These are phyloP conservation scores for Agrypnia vestita DNA, from an alignment of 1,140 invertebrate genomes.

Conservation along the genomic window DNA sequence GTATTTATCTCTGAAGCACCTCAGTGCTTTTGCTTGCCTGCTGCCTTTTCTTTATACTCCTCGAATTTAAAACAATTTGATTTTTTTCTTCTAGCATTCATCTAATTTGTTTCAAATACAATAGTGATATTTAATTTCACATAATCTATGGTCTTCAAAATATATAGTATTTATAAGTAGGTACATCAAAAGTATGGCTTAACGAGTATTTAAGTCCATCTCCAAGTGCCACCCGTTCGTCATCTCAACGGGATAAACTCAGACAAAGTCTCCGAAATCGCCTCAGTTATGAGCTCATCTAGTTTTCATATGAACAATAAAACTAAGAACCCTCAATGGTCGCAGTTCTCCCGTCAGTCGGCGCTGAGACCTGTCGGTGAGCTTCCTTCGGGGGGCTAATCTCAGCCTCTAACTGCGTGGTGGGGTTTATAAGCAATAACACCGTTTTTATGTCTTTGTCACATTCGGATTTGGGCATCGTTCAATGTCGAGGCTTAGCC, in stretches of 20 bases:
- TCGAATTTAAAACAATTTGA: too few relatives aligned
- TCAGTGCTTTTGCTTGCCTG: too few relatives aligned
- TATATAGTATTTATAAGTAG: too few relatives aligned
- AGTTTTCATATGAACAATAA: slow-evolving; percentile 55
- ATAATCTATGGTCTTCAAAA: too few relatives aligned
- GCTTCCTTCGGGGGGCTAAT: neutral
- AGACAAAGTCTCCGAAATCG: slow-evolving; percentile 24
- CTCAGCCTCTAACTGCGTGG: neutral
- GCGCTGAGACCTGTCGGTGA: neutral
- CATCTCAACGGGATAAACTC: slow-evolving; percentile 20
- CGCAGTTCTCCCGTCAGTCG: neutral
- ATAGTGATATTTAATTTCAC: too few relatives aligned
- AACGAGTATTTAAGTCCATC: slow-evolving; percentile 1
- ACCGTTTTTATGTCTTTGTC: slow-evolving; percentile 55
- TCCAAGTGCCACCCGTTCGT: slow-evolving; percentile 20
- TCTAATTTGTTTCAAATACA: too few relatives aligned
- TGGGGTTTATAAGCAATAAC: slow-evolving; percentile 55
- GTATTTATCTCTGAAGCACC: too few relatives aligned
- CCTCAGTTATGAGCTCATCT: slow-evolving; percentile 54
- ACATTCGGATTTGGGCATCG: slow-evolving; percentile 43
- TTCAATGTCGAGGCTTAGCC: slow-evolving; percentile 22
- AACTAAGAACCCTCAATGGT: slow-evolving; percentile 41
- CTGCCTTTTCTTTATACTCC: too few relatives aligned
- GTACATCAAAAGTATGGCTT: neutral
- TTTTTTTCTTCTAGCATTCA: too few relatives aligned